phyloP scores from a whole-genome alignment of 2,888 invertebrate genomes.

The Selenia dentaria region DNA sequence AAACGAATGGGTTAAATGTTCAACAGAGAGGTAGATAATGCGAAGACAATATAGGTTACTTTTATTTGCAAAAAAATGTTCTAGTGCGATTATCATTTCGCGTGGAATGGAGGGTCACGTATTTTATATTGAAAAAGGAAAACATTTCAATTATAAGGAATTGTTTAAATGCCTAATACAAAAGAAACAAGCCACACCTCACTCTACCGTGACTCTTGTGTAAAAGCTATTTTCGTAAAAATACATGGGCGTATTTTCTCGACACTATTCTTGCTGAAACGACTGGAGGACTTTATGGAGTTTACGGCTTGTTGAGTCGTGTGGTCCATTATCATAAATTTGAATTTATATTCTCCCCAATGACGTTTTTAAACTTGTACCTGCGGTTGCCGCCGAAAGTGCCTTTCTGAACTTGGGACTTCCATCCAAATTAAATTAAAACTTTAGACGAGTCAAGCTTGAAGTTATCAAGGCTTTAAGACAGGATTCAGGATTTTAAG shows the following conservation, averaged over 20 bases:
- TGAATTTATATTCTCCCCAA: conserved; percentile 31
- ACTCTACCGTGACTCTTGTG: too few relatives aligned
- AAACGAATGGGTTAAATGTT: too few relatives aligned
- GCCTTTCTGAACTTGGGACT: conserved; percentile 15
- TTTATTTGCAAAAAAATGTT: too few relatives aligned
- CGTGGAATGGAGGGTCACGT: too few relatives aligned
- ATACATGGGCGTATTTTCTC: conserved; percentile 13
- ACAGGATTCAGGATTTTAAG: conserved; percentile 6
- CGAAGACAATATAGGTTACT: too few relatives aligned
- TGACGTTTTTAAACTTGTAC: conserved; percentile 27
- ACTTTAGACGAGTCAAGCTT: conserved; percentile 20
- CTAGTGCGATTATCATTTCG: too few relatives aligned
- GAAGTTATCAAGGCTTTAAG: conserved; percentile 5
- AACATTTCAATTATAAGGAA: too few relatives aligned
- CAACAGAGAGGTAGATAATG: too few relatives aligned
- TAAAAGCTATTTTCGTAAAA: conserved; percentile 17
- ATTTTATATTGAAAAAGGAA: too few relatives aligned
- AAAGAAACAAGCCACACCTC: too few relatives aligned
- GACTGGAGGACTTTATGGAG: conserved; percentile 21
- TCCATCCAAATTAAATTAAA: conserved; percentile 19
- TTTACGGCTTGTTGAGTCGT: conserved; percentile 21
- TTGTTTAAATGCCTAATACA: too few relatives aligned
- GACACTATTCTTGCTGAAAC: conserved; percentile 10
- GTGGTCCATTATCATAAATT: conserved; percentile 34
- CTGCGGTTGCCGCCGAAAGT: conserved; percentile 18